phyloP scores from a whole-genome alignment of 2,797 vertebrate species.

The Muscicapa striata region DNA sequence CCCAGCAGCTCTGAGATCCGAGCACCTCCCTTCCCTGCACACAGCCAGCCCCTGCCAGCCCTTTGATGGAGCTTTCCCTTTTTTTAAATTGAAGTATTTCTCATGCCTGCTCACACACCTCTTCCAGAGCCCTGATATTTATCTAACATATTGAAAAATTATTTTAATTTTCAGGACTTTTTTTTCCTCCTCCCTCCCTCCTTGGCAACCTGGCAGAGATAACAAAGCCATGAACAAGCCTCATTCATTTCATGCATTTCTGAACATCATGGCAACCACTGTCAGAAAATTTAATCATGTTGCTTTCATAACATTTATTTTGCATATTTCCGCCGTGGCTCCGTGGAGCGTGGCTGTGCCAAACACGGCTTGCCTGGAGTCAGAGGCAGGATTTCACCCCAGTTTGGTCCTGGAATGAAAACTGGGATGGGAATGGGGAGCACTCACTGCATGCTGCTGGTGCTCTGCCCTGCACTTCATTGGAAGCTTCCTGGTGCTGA shows the following conservation, averaged over 20 bases:
- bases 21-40: neutral
- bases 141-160: constrained; percentile 64
- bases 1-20: fast-evolving
- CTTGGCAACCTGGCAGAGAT: constrained; percentile 40
- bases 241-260: constrained; percentile 53
- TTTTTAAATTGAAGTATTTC: constrained; percentile 18
- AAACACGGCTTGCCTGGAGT: neutral
- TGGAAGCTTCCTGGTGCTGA: neutral
- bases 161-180: constrained; percentile 56
- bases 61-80: neutral
- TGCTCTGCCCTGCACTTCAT: neutral
- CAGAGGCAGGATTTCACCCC: neutral
- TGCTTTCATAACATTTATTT: constrained; percentile 32
- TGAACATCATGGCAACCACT: constrained; percentile 16
- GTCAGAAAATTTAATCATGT: constrained; percentile 40
- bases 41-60: neutral
- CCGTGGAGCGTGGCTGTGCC: neutral
- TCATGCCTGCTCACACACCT: constrained; percentile 21
- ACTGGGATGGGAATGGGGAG: neutral
- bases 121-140: constrained; percentile 39
- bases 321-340: neutral
- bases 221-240: constrained; percentile 51
- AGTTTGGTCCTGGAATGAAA: neutral
- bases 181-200: neutral
- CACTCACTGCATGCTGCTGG: fast-evolving